A percentile compares a stretch with the other conserved stretches of the same genome.
phyloP scores from a whole-genome alignment of 2,113 vertebrate genomes.

The Neoarius graeffei region DNA sequence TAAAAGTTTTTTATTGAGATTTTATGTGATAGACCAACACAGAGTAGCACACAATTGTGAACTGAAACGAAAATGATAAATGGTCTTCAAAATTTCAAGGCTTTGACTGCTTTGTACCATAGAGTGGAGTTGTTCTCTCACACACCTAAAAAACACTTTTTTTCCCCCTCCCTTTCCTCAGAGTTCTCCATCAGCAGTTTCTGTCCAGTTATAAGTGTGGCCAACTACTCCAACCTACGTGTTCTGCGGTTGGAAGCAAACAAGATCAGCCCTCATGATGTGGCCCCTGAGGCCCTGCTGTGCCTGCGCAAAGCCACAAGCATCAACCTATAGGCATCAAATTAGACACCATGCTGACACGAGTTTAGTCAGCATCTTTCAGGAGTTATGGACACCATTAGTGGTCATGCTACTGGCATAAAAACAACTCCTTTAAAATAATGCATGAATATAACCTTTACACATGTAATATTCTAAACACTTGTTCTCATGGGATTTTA shows the following conservation, averaged over 20 bases:
- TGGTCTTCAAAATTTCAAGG: neutral
- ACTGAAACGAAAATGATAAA: too few species aligned
- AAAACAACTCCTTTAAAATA: neutral
- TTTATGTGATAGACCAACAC: too few species aligned
- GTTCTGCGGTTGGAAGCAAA: conserved; percentile 92
- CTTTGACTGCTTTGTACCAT: neutral
- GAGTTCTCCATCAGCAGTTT: conserved; percentile 91
- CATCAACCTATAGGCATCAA: conserved; percentile 63
- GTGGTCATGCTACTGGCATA: neutral
- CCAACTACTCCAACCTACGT: conserved; percentile 84
- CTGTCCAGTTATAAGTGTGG: conserved; percentile 80
- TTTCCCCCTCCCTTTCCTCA: conserved; percentile 71
- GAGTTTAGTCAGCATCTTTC: neutral
- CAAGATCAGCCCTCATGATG: conserved; percentile 74
- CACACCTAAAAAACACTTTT: neutral
- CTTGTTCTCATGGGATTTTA: neutral
- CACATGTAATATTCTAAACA: neutral
- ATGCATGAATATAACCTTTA: neutral
- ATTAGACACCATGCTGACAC: neutral
- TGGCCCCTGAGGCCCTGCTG: conserved; percentile 85
- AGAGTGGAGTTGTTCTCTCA: neutral
- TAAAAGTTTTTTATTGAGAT: too few species aligned
- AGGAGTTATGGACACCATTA: neutral
- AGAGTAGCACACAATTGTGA: too few species aligned
- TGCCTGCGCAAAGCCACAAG: conserved; percentile 84